Conservation (phyloP, 2,113 vertebrate genomes). For the Sceloporus tristichus region DNA sequence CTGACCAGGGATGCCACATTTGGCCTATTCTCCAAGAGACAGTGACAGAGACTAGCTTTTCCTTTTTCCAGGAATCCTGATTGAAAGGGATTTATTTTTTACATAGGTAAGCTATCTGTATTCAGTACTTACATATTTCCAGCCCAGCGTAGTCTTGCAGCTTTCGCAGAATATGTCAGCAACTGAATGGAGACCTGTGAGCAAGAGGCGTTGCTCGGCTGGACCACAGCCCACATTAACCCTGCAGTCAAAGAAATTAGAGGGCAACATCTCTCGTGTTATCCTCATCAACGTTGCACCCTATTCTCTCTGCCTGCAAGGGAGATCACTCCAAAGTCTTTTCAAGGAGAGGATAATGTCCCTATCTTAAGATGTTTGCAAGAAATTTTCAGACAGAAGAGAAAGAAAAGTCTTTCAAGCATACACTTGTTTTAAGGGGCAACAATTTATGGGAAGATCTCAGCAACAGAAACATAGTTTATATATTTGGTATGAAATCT, state of each 20-base stretch:
- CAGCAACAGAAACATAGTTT: not conserved
- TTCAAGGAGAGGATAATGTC: not conserved
- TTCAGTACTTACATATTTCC: constrained; percentile 82
- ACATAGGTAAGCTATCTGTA: not conserved
- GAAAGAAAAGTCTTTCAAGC: not conserved
- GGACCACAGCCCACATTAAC: constrained; percentile 84
- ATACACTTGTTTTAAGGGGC: not conserved
- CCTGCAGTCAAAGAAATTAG: constrained; percentile 62
- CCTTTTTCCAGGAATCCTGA: not conserved
- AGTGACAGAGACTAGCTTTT: not conserved
- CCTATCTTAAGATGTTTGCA: not conserved
- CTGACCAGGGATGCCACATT: not conserved
- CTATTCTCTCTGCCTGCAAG: not conserved
- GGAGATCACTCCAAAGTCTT: not conserved
- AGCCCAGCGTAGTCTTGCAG: constrained; percentile 84
- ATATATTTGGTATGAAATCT: not conserved
- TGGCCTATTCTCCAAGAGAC: not conserved
- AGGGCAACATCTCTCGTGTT: constrained; percentile 11
- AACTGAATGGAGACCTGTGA: constrained; percentile 82
- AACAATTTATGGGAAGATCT: not conserved
- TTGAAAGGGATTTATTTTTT: not conserved
- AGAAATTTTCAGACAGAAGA: not conserved
- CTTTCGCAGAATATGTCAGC: constrained; percentile 84
- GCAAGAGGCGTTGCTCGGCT: constrained; percentile 81
- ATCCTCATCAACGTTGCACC: not conserved